Evolutionary conservation across 1,140 invertebrate genomes (phyloP), one percentile per base, ranked within the genome.

Genomic region (Olivierus martensii): DNA sequence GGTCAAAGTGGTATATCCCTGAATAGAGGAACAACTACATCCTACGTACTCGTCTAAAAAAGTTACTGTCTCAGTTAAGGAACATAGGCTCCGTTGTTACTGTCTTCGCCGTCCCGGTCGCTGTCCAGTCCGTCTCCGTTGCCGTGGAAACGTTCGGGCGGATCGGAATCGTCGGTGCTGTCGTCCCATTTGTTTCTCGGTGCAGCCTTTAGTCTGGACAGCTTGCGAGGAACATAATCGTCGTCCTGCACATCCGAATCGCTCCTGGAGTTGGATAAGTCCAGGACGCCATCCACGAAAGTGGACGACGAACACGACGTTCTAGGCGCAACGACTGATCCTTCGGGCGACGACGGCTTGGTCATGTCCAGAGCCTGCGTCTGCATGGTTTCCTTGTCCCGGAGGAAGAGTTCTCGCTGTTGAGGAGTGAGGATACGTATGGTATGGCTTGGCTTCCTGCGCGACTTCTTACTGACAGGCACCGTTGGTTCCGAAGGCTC

Each of bases 181-280:
- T 18, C 17, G n/a, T 46, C 44, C 12, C n/a, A 22, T 6, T 62
- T 53, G 41, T 59, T 54, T 37, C 49, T 53, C 41, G 62, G 49
- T 15, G 62, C 54, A 28, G 28, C 28, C 28, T 28, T 28, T 28
- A 28, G 59, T 56, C 46, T 61, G 51, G 17, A 38, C 66, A 89
- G 86, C 62, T 65, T 91, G 28, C 88, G 66, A 9, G 28, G 28
- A 9, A 28, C 28, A 4, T 6, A 28, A 9, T 91, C 87, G 22
- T 50, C 51, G 0, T 85, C 87, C 63, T 88, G 86, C 37, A 65
- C 61, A 59, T 92, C 88, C 0, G 87, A 90, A 65, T 92, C 87
- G 64, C 56, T 59, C 38, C 59, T 46, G 15, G 59, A 61, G 18
- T 53, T 52, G 12, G 61, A 62, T 7, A 62, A 55, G 51, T 62